Conservation (phyloP, 30 jellyfish, hydroid and myxozoan genomes). For the Hydra vulgaris region DNA sequence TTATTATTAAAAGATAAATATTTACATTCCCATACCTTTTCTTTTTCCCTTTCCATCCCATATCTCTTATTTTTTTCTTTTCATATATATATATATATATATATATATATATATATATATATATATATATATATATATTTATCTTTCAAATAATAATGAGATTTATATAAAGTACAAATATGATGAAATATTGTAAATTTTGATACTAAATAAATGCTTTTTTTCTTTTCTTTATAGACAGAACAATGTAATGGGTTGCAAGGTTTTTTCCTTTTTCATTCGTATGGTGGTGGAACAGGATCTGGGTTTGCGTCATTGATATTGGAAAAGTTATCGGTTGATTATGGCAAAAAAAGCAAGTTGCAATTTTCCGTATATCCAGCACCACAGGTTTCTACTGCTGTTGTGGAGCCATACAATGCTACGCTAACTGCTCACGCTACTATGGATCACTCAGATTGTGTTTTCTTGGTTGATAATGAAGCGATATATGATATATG, state of each 20-base stretch:
- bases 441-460: conserved; percentile 84
- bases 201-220: no score
- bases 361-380: conserved; percentile 89
- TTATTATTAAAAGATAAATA: no score
- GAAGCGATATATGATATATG: conserved; percentile 92
- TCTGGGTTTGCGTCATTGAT: conserved; percentile 90
- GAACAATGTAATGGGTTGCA: conserved; percentile 83
- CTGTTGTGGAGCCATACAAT: conserved; percentile 97
- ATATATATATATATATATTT: no score
- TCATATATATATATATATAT: no score
- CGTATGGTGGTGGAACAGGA: conserved; percentile 99
- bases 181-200: no score
- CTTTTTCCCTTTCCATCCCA: no score
- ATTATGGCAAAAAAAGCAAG: conserved; percentile 86
- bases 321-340: conserved; percentile 84
- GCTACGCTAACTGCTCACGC: conserved; percentile 81
- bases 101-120: no score
- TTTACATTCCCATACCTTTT: no score
- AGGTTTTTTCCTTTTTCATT: conserved; percentile 82
- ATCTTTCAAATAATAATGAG: no score
- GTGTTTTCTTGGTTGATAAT: conserved; percentile 92
- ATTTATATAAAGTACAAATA: no score
- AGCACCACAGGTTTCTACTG: conserved; percentile 97
- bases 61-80: no score
- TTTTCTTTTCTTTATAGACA: conserved; percentile 40